phyloP scores from a whole-genome alignment of 2,113 vertebrate genomes.

The Synchiropus splendidus region DNA sequence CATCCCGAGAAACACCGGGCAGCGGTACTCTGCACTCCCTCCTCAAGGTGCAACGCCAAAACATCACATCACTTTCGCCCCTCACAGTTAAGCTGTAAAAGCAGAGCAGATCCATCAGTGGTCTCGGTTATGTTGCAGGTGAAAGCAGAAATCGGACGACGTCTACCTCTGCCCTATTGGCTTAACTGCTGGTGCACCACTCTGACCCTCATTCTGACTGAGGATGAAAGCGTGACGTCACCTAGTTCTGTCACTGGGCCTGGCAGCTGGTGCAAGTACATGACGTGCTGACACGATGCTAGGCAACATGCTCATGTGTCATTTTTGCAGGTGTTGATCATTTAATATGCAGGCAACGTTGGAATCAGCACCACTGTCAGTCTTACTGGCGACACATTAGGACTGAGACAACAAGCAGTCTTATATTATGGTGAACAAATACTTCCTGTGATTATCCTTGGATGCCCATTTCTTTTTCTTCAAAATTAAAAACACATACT shows the following conservation, averaged over 20 bases:
- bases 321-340: no score
- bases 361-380: no score
- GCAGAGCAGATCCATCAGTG: slow-evolving; percentile 1
- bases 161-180: slow-evolving; percentile 11
- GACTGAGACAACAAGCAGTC: no score
- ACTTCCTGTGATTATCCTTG: no score
- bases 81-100: slow-evolving; percentile 26
- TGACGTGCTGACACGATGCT: background rate
- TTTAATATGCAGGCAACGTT: no score
- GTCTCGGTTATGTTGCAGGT: slow-evolving; percentile 6
- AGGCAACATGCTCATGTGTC: no score
- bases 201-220: no score
- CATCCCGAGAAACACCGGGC: slow-evolving; percentile 57
- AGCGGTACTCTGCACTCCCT: slow-evolving; percentile 37
- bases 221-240: no score
- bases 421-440: no score
- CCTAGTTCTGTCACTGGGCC: background rate
- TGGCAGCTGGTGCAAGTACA: slow-evolving; percentile 3
- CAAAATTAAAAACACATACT: no score
- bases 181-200: slow-evolving; percentile 4
- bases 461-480: no score
- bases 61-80: slow-evolving; percentile 45
- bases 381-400: no score
- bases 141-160: slow-evolving; percentile 6
- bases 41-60: slow-evolving; percentile 19